Conservation (phyloP, 1,140 invertebrate species). For the Eumaeus atala region DNA sequence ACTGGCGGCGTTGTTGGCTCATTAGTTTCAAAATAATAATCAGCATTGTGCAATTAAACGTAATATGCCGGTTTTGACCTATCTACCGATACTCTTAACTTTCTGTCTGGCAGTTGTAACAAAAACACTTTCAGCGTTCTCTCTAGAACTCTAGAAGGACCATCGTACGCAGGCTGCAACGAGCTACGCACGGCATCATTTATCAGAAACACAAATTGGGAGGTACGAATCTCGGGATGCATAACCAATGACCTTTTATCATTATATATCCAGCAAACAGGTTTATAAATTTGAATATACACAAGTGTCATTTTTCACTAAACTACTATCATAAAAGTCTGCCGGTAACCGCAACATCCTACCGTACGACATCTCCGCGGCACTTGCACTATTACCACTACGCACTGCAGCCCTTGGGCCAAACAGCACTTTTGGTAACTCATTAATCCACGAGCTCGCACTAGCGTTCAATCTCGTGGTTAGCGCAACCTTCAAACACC, state of each 20-base stretch:
- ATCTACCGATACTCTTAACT: not conserved
- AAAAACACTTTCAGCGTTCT: constrained; percentile 26
- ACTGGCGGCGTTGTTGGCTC: too few relatives aligned
- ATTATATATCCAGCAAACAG: not conserved
- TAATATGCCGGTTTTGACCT: not conserved
- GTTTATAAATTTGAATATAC: not conserved
- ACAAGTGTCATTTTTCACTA: not conserved
- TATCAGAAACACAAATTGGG: constrained; percentile 48
- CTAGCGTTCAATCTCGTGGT: too few relatives aligned
- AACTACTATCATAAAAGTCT: constrained; percentile 7
- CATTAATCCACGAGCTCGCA: too few relatives aligned
- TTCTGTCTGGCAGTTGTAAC: not conserved
- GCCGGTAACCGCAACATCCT: constrained; percentile 16
- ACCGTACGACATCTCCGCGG: constrained; percentile 7
- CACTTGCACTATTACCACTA: not conserved
- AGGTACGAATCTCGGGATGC: constrained; percentile 28
- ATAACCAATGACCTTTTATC: constrained; percentile 15
- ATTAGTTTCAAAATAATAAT: too few relatives aligned
- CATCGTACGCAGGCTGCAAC: constrained; percentile 44
- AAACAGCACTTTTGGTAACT: too few relatives aligned
- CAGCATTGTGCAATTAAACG: too few relatives aligned
- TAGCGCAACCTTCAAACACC: constrained; percentile 42
- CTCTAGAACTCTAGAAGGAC: constrained; percentile 41
- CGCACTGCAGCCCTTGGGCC: not conserved
- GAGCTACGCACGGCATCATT: constrained; percentile 34